Conservation (phyloP, 2,888 invertebrate genomes). For the Dryobotodes eremita region DNA sequence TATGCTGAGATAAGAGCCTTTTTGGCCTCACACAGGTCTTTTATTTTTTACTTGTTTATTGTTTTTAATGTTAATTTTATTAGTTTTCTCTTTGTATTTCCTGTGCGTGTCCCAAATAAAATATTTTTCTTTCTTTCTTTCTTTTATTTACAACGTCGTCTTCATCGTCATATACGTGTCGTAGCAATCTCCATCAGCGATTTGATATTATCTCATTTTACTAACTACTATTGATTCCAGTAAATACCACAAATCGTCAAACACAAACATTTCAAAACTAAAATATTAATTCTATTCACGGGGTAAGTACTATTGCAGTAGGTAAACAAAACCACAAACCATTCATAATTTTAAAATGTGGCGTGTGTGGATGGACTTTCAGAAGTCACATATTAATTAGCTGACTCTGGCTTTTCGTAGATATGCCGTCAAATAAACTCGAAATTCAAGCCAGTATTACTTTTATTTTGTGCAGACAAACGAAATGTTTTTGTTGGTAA, state of each 20-base stretch:
- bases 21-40: no score
- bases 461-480: conserved; percentile 16
- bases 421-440: conserved; percentile 3
- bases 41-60: no score
- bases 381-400: neutral
- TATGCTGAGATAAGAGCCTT: no score
- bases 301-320: neutral
- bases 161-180: no score
- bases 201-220: neutral
- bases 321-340: no score
- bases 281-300: neutral
- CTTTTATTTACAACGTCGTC: no score
- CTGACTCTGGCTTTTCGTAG: neutral
- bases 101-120: no score
- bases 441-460: neutral
- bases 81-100: no score
- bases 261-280: neutral
- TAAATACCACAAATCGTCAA: neutral
- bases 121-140: no score
- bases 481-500: neutral
- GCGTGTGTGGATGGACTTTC: no score
- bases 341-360: no score
- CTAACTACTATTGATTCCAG: neutral
- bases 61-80: no score
- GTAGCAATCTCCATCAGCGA: neutral